Base-by-base conservation (phyloP, 2,797 vertebrate species). In the Triplophysa yarkandensis region DNA sequence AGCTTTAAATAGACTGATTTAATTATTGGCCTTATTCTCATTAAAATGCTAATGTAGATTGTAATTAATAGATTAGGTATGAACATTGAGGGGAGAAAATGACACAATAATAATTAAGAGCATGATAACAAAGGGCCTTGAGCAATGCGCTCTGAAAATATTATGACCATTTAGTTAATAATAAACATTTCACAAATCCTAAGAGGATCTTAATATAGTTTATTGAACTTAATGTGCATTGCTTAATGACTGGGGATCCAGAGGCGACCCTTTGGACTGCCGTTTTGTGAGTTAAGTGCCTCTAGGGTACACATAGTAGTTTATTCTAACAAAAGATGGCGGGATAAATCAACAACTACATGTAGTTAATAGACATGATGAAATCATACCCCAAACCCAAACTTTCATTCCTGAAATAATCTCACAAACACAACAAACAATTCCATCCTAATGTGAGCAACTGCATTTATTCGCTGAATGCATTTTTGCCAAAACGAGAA, bases 11-110 rank as follows among this genome's bases (percentile, higher is more conserved):
- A 92, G 77, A 74, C 86, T 89, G 90, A 93, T 93, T 91, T 92
- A 94, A 93, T 94, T 92, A 93, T 89, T 90, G 89, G 85, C 85
- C 89, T 84, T 85, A 83, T 88, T 90, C 89, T 92, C 87, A 93
- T 94, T 93, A 92, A 93, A 92, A 93, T 93, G 90, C 87, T 93
- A 93, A 94, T 93, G 88, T 87, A 86, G 88, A 90, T 89, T 91
- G 90, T 92, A 93, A 93, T 93, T 93, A 93, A 92, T 92, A 92
- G 89, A 93, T 91, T 92, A 86, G 85, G 88, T 88, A 92, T 90
- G 87, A 90, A 87, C 88, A 84, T 83, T 92, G 91, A 90, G 89
- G 89, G 88, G 88, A 90, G 87, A 85, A 85, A 91, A 91, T 90
- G 84, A 89, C 84, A 92, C 93, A 93, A 93, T 90, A 91, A 93